A percentile compares a stretch with the other conserved stretches of the same genome.
These are phyloP conservation scores for Menidia beryllina DNA, from an alignment of 2,113 vertebrate species.

Conservation along the genomic window DNA sequence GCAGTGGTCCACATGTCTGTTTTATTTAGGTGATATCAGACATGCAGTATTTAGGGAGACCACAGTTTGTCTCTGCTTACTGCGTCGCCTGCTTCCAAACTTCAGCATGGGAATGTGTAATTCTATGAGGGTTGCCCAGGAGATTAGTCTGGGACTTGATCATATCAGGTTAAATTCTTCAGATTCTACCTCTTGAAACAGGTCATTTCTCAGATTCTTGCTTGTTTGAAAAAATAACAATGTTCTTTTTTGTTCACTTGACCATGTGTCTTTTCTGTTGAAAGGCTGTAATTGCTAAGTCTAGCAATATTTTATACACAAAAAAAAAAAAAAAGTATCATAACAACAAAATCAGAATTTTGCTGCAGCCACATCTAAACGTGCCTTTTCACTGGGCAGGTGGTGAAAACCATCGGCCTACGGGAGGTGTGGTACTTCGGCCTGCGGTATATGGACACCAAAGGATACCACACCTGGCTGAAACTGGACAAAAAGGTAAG, in stretches of 20 bases:
- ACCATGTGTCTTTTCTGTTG: too few relatives aligned
- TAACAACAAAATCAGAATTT: not conserved
- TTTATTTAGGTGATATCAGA: too few relatives aligned
- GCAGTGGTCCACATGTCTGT: not conserved
- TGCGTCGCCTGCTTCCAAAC: too few relatives aligned
- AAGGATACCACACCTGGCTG: conserved; percentile 94
- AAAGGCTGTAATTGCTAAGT: not conserved
- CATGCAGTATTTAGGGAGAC: too few relatives aligned
- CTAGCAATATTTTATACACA: not conserved
- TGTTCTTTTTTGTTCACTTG: too few relatives aligned
- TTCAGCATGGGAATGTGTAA: too few relatives aligned
- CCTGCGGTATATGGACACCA: conserved; percentile 92
- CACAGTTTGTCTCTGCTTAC: too few relatives aligned
- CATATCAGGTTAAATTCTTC: too few relatives aligned
- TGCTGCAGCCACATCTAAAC: not conserved
- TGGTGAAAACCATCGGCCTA: conserved; percentile 95
- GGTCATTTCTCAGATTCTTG: not conserved
- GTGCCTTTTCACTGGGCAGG: conserved; percentile 76
- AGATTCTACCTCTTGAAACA: too few relatives aligned
- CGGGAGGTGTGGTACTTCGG: conserved; percentile 98
- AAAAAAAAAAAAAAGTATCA: not conserved
- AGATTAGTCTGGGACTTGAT: too few relatives aligned
- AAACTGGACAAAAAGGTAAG: conserved; percentile 98
- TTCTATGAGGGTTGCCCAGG: too few relatives aligned
- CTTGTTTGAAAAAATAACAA: not conserved